Conservation (phyloP, 2,888 invertebrate genomes). For the Frankliniella intonsa region DNA sequence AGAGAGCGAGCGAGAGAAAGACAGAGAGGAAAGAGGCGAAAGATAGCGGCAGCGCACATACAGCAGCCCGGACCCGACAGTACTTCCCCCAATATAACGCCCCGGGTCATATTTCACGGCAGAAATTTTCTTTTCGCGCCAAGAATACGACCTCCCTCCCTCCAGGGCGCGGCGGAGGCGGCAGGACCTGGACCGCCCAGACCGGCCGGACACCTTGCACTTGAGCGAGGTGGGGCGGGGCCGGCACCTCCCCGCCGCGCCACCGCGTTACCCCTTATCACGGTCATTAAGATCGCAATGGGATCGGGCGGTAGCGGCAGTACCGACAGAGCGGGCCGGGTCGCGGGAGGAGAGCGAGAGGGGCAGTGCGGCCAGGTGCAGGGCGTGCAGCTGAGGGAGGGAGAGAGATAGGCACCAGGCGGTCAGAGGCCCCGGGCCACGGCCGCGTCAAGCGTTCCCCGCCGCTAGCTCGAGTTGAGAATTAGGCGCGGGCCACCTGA, state of each 20-base stretch:
- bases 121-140: no score
- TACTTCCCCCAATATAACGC: background rate
- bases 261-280: slow-evolving; percentile 6
- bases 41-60: background rate
- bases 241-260: background rate
- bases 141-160: no score
- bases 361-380: no score
- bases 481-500: background rate
- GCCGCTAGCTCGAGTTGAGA: background rate
- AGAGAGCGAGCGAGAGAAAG: background rate
- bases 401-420: no score
- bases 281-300: slow-evolving; percentile 17
- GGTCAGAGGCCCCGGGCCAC: no score
- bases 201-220: background rate
- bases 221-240: background rate
- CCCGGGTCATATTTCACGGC: no score
- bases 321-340: background rate
- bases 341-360: no score
- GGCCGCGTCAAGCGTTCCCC: background rate
- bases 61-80: background rate
- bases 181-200: no score
- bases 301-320: background rate
- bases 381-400: no score
- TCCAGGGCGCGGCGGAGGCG: no score
- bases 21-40: background rate